phyloP scores from a whole-genome alignment of 1,140 invertebrate genomes.

The Batillaria attramentaria region DNA sequence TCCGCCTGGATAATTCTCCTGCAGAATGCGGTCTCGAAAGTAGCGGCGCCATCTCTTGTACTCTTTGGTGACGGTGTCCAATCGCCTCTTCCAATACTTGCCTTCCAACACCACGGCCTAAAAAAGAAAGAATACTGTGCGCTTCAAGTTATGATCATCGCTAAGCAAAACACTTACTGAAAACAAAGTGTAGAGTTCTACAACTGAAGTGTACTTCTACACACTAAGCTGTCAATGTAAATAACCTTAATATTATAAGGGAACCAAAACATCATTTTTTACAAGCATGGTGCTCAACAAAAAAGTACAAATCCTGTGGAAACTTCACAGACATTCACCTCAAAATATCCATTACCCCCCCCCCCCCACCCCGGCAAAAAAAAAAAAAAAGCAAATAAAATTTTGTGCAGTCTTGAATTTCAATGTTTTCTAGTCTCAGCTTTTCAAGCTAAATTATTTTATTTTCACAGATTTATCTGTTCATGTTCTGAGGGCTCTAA shows the following conservation, averaged over 20 bases:
- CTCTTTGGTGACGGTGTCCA: slow-evolving; percentile 96
- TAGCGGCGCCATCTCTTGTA: slow-evolving; percentile 99
- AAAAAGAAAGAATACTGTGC: slow-evolving; percentile 51
- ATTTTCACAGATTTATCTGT: too few species aligned
- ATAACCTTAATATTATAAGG: background rate
- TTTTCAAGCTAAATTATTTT: too few species aligned
- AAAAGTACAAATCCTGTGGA: background rate
- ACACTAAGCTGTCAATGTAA: background rate
- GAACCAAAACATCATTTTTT: background rate
- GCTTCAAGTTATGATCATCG: background rate
- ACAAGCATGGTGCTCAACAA: background rate
- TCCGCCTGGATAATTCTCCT: too few species aligned
- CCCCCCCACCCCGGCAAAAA: background rate
- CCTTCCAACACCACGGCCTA: slow-evolving; percentile 95
- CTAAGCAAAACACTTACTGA: background rate
- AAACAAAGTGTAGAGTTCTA: background rate
- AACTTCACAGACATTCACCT: background rate
- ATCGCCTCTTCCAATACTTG: slow-evolving; percentile 98
- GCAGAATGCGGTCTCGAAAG: slow-evolving; percentile 76
- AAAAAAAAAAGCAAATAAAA: background rate
- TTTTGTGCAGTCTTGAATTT: too few species aligned
- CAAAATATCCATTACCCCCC: background rate
- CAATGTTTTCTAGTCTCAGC: too few species aligned
- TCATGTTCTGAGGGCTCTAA: too few species aligned
- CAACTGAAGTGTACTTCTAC: background rate